Conservation (phyloP, 1,140 invertebrate genomes). For the Leptonema lineaticorne region DNA sequence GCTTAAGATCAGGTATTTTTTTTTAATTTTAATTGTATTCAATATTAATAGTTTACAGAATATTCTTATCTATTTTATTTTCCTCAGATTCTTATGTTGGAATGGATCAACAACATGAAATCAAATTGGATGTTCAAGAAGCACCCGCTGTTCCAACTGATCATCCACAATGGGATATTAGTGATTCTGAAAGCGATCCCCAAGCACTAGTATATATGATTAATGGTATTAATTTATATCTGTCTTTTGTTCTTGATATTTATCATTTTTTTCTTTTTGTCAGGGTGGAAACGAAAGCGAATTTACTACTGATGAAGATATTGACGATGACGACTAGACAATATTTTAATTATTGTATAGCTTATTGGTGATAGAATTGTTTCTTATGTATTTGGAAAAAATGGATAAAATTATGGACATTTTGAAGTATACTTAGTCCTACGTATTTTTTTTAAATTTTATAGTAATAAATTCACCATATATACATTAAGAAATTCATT, state of each 20-base stretch:
- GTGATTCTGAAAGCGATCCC: constrained; percentile 86
- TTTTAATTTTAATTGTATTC: constrained; percentile 8
- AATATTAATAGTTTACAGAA: constrained; percentile 3
- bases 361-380: too few relatives aligned
- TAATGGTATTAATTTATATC: constrained; percentile 10
- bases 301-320: constrained; percentile 61
- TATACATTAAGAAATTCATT: too few relatives aligned
- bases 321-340: constrained; percentile 55
- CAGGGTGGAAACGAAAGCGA: constrained; percentile 62
- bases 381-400: too few relatives aligned
- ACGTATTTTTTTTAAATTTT: too few relatives aligned
- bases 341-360: constrained; percentile 11
- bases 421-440: too few relatives aligned
- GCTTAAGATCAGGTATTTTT: constrained; percentile 72
- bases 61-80: constrained; percentile 5
- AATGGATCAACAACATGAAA: constrained; percentile 87
- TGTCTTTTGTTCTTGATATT: constrained; percentile 20
- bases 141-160: constrained; percentile 85
- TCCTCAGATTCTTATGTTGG: constrained; percentile 88
- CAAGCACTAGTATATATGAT: constrained; percentile 54
- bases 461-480: too few relatives aligned
- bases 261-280: constrained; percentile 39
- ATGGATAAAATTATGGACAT: too few relatives aligned
- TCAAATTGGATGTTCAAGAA: constrained; percentile 96
- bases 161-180: constrained; percentile 95